A percentile compares a stretch with the other conserved stretches of the same genome.
Evolutionary conservation across 2,888 invertebrate genomes (phyloP).

Genomic region (Drosophila paranaensis): DNA sequence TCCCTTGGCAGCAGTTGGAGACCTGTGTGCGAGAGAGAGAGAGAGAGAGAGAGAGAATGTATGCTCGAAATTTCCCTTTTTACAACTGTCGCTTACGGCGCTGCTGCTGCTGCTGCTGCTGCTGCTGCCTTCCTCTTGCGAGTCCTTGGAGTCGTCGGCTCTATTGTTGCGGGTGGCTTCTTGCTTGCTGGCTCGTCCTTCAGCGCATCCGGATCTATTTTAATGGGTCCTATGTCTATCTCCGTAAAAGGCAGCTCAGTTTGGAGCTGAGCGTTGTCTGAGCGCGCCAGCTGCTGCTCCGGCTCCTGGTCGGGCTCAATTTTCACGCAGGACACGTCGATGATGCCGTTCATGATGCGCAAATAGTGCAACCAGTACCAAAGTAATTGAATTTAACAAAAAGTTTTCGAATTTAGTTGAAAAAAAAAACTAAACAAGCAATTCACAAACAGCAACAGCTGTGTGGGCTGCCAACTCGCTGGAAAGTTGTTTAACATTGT

Average conservation of each 20-base stretch:
- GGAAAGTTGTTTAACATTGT: background rate
- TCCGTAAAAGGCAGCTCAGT: conserved; percentile 1
- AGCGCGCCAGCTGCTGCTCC: background rate
- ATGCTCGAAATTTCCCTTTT: background rate
- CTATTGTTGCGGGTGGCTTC: too few species aligned
- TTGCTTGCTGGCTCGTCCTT: background rate
- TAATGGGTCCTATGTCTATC: conserved; percentile 34
- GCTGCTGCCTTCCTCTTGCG: background rate
- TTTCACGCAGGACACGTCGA: conserved; percentile 32
- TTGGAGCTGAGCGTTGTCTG: background rate
- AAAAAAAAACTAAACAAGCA: conserved; percentile 5
- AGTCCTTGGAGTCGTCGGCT: background rate
- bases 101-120: background rate
- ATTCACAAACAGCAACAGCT: conserved; percentile 27
- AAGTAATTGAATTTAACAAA: background rate
- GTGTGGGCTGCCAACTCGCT: conserved; percentile 3
- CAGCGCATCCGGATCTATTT: conserved; percentile 22
- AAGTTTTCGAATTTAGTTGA: background rate
- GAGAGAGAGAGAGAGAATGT: background rate
- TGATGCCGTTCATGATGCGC: background rate
- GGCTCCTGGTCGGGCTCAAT: conserved; percentile 5
- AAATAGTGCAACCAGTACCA: background rate
- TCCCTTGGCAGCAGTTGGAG: background rate
- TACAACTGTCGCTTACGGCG: conserved; percentile 2
- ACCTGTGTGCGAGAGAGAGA: background rate